phyloP scores from a whole-genome alignment of 1,140 invertebrate genomes.

The Radopholus similis region DNA sequence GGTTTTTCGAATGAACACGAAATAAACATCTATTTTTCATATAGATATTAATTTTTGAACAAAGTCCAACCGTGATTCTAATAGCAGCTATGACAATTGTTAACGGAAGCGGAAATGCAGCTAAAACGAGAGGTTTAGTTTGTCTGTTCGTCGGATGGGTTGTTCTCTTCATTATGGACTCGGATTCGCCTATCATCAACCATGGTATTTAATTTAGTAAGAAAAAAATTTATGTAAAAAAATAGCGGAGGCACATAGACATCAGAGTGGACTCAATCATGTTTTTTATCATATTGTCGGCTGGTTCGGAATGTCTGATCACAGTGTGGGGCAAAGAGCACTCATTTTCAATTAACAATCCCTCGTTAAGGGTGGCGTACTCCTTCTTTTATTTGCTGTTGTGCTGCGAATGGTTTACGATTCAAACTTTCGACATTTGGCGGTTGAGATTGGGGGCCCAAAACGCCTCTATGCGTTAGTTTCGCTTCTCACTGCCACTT shows the following conservation, averaged over 20 bases:
- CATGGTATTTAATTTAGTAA: slow-evolving; percentile 45
- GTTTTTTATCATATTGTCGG: slow-evolving; percentile 63
- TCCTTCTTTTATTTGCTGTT: slow-evolving; percentile 62
- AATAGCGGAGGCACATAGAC: slow-evolving; percentile 53
- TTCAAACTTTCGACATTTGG: slow-evolving; percentile 60
- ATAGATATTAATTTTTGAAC: slow-evolving; percentile 63
- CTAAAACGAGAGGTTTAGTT: slow-evolving; percentile 63
- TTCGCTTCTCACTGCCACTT: slow-evolving; percentile 59
- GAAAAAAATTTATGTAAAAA: slow-evolving; percentile 6
- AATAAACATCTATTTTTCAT: slow-evolving; percentile 54
- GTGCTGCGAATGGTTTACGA: slow-evolving; percentile 61
- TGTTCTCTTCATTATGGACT: slow-evolving; percentile 63
- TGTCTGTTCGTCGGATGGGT: slow-evolving; percentile 62
- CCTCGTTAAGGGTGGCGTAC: slow-evolving; percentile 61
- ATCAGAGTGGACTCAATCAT: slow-evolving; percentile 62
- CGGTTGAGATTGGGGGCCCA: slow-evolving; percentile 64
- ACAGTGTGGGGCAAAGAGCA: slow-evolving; percentile 39
- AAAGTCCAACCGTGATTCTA: slow-evolving; percentile 63
- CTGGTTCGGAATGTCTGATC: slow-evolving; percentile 63
- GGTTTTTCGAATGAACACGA: background rate
- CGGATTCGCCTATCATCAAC: slow-evolving; percentile 61
- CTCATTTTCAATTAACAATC: background rate
- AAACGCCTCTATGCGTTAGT: slow-evolving; percentile 64
- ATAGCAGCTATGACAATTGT: slow-evolving; percentile 62
- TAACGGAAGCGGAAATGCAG: slow-evolving; percentile 56